These are phyloP conservation scores for Bombus soroeensis DNA, from an alignment of 1,140 invertebrate genomes.

Conservation along the genomic window DNA sequence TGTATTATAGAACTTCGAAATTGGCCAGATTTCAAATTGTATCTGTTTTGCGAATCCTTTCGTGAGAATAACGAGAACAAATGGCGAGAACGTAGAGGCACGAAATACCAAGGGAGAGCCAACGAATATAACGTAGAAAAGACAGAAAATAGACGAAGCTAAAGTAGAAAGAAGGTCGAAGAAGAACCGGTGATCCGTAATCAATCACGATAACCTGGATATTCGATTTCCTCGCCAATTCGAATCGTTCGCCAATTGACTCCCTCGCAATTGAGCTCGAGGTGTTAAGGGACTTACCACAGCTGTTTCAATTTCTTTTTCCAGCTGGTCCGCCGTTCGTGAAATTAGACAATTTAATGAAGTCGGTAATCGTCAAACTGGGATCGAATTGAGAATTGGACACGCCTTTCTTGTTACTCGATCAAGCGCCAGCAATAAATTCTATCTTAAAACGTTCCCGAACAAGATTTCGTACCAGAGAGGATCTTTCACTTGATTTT, in stretches of 20 bases:
- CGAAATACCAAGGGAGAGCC: neutral
- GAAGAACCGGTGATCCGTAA: constrained; percentile 1
- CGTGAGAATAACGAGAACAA: constrained; percentile 19
- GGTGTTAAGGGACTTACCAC: constrained; percentile 1
- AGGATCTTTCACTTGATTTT: neutral
- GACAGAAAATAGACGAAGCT: neutral
- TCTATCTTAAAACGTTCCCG: neutral
- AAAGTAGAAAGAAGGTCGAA: neutral
- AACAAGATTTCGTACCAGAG: neutral
- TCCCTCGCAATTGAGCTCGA: neutral
- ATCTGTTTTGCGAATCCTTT: neutral
- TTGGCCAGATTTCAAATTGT: neutral
- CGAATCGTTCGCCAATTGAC: constrained; percentile 29
- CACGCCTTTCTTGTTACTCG: neutral
- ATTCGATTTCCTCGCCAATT: constrained; percentile 28
- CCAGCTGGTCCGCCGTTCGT: neutral
- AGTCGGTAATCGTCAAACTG: neutral
- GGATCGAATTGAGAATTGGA: neutral
- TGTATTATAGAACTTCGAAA: neutral
- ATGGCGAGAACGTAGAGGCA: neutral
- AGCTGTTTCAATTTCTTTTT: constrained; percentile 8
- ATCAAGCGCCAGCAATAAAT: neutral
- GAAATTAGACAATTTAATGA: neutral
- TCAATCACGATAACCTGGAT: constrained; percentile 36
- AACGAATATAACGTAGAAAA: neutral